Evolutionary conservation across 2,113 vertebrate species (phyloP).

Genomic region (Oryctolagus cuniculus): mOryCun1.1 NC_091436.1:164699001-164699500

Average conservation of each 20-base stretch:
- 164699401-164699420: constrained; percentile 64
- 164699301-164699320: constrained; percentile 72
- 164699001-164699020: constrained; percentile 76
- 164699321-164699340: constrained; percentile 61
- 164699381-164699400: constrained; percentile 58
- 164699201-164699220: background rate
- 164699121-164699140: constrained; percentile 82
- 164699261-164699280: constrained; percentile 59
- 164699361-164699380: background rate
- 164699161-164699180: constrained; percentile 65
- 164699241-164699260: constrained; percentile 61
- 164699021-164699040: background rate
- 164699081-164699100: constrained; percentile 65
- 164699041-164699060: constrained; percentile 67
- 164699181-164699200: constrained; percentile 32
- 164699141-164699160: constrained; percentile 54
- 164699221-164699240: constrained; percentile 54
- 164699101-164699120: constrained; percentile 69
- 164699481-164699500: background rate
- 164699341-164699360: background rate
- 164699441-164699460: constrained; percentile 48
- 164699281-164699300: constrained; percentile 68
- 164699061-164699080: constrained; percentile 72
- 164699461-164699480: background rate
- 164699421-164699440: constrained; percentile 70